Conservation (phyloP, 2,888 invertebrate species). For the Taenaris catops region DNA sequence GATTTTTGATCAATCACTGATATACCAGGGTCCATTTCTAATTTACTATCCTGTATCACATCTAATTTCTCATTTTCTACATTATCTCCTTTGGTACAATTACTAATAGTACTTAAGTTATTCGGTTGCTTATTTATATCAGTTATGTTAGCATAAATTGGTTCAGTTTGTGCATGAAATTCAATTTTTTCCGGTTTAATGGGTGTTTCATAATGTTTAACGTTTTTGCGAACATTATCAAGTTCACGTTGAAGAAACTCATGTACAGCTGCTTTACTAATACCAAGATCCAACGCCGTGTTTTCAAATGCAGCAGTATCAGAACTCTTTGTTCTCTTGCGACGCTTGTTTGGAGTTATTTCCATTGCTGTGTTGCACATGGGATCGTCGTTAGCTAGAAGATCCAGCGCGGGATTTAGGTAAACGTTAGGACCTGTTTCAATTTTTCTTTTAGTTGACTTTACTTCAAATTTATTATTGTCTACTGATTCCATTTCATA, state of each 20-base stretch:
- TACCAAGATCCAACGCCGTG: constrained; percentile 58
- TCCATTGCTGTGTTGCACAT: constrained; percentile 75
- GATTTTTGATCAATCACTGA: constrained; percentile 54
- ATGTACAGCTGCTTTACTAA: constrained; percentile 52
- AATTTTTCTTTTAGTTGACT: constrained; percentile 59
- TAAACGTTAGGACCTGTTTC: constrained; percentile 54
- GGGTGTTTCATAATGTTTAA: constrained; percentile 31
- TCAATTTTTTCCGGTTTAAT: constrained; percentile 17
- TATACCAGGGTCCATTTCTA: constrained; percentile 47
- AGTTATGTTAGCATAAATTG: constrained; percentile 51
- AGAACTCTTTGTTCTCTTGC: constrained; percentile 57
- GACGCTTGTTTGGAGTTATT: constrained; percentile 58
- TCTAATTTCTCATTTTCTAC: constrained; percentile 8
- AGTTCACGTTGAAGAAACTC: constrained; percentile 58
- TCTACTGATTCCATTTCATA: constrained; percentile 51
- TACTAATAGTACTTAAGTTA: constrained; percentile 16
- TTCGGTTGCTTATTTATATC: constrained; percentile 13
- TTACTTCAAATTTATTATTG: constrained; percentile 71
- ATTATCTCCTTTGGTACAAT: background rate
- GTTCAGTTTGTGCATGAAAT: constrained; percentile 29
- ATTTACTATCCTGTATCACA: constrained; percentile 25
- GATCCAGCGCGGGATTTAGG: constrained; percentile 64
- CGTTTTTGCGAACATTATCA: constrained; percentile 59
- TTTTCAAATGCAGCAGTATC: constrained; percentile 64
- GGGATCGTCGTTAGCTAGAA: constrained; percentile 65